Base-by-base conservation (phyloP, 2,888 invertebrate species). In the Drosophila fungiperda region DNA sequence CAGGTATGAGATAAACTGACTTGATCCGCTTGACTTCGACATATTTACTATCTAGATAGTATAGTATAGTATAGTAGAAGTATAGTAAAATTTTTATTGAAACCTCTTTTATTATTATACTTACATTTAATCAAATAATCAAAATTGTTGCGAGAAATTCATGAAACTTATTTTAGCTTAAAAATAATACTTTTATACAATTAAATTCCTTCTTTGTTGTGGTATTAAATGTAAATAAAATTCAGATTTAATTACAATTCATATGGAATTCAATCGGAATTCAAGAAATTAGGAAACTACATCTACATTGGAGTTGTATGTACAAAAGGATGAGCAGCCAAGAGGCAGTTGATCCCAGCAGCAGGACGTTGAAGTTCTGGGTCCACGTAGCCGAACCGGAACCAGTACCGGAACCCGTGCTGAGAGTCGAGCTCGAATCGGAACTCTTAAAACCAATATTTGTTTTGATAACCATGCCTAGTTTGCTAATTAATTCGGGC, bases 401-500 rank as follows among this genome's bases (percentile, higher is more conserved):
- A 26, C n/a, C 50, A 0, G 73, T 15, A 1, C 36, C 52, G 12
- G 59, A 26, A 3, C 1, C 23, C 20, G 52, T 17, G 11, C 23
- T 55, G 2, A 55, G 32, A 5, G n/a, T 48, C 9, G 52, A 17
- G 12, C 26, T 53, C 1, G 64, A 32, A 7, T 61, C 66, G 5
- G 78, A 57, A 9, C 36, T 20, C 36, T 53, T 76, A 1, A 62
- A 7, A 9, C 73, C 69, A 9, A 84, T 70, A 23, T 82, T 77
- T 0, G 94, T 93, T 74, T 94, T 94, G 66, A 94, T 92, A 12
- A 94, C 93, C 74, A 94, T 94, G 70, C 94, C 94, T 55, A 95
- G 93, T 81, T 94, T 94, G 55, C 94, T 94, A 49, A 95, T 93
- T 33, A 95, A 93, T 74, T 95, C 95, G 0, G 94, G 94, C 68